phyloP scores from a whole-genome alignment of 2,797 vertebrate species.

The Denticeps clupeoides region DNA sequence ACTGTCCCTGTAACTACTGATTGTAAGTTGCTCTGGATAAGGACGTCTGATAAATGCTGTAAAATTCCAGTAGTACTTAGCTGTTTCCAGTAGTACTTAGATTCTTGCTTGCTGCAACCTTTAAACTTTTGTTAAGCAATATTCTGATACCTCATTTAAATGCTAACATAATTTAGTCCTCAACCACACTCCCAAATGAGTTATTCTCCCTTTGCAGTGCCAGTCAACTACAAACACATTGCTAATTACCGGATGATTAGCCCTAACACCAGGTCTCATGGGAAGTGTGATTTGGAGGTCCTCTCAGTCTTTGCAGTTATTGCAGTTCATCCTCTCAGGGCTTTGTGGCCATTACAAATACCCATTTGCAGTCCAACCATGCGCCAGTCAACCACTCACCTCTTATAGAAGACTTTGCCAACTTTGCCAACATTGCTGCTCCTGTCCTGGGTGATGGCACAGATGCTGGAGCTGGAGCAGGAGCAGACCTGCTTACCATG shows the following conservation, averaged over 20 bases:
- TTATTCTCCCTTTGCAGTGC: neutral
- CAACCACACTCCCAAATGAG: neutral
- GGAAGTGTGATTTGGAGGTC: neutral
- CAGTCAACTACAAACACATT: constrained; percentile 3
- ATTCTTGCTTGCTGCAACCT: no score
- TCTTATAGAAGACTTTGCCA: constrained; percentile 26
- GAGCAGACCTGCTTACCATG: constrained; percentile 38
- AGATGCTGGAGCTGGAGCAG: constrained; percentile 25
- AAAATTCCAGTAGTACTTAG: no score
- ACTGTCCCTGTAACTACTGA: no score
- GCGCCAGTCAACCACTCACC: constrained; percentile 24
- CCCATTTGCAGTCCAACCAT: neutral
- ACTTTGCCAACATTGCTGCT: neutral
- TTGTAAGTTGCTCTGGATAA: no score
- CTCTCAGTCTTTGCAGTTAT: neutral
- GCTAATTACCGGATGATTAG: constrained; percentile 9
- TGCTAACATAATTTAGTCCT: neutral
- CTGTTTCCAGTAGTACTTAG: no score
- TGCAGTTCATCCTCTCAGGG: constrained; percentile 8
- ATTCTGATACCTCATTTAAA: no score
- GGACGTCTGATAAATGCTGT: no score
- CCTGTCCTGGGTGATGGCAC: constrained; percentile 10
- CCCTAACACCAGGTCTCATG: neutral
- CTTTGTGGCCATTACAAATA: constrained; percentile 6
- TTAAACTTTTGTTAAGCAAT: no score